Percentiles rank a stretch among this genome's conserved stretches.
Conservation (phyloP, 2,797 vertebrate species). For the Ctenopoma multispine region DNA sequence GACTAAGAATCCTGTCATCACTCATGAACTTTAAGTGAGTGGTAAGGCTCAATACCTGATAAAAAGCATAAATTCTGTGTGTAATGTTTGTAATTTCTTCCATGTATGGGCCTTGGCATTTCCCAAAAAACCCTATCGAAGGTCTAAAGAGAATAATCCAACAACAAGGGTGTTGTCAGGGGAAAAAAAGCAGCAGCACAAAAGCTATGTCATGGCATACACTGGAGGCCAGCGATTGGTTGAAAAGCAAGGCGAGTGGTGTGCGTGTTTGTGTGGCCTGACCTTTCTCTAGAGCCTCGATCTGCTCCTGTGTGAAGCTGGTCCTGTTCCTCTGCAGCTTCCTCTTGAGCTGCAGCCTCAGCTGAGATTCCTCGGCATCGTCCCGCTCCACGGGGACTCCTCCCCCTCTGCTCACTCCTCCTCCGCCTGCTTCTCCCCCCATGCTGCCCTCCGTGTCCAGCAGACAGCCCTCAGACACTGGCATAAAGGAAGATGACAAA, state of each 20-base stretch:
- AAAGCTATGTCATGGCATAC: conserved; percentile 61
- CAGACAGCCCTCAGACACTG: conserved; percentile 85
- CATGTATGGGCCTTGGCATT: conserved; percentile 3
- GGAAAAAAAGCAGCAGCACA: conserved; percentile 31
- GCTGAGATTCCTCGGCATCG: conserved; percentile 85
- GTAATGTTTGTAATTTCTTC: background rate
- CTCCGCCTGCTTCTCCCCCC: conserved; percentile 74
- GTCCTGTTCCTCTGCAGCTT: conserved; percentile 91
- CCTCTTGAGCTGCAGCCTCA: conserved; percentile 90
- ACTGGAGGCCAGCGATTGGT: conserved; percentile 55
- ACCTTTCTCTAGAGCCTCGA: conserved; percentile 92
- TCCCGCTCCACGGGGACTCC: conserved; percentile 79
- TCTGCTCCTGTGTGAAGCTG: conserved; percentile 91
- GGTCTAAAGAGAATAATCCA: conserved; percentile 32
- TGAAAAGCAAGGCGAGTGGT: conserved; percentile 35
- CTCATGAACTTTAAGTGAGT: background rate
- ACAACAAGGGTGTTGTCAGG: conserved; percentile 55
- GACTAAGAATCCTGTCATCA: background rate
- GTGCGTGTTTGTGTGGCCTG: conserved; percentile 62
- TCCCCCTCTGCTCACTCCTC: conserved; percentile 69
- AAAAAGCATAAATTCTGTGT: background rate
- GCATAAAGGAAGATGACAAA: conserved; percentile 48
- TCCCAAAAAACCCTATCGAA: conserved; percentile 28
- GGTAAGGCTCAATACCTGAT: background rate
- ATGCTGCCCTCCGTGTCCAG: conserved; percentile 80